These are phyloP conservation scores for Ammodramus savannarum DNA, from an alignment of 2,113 vertebrate species.

Conservation along the genomic window DNA sequence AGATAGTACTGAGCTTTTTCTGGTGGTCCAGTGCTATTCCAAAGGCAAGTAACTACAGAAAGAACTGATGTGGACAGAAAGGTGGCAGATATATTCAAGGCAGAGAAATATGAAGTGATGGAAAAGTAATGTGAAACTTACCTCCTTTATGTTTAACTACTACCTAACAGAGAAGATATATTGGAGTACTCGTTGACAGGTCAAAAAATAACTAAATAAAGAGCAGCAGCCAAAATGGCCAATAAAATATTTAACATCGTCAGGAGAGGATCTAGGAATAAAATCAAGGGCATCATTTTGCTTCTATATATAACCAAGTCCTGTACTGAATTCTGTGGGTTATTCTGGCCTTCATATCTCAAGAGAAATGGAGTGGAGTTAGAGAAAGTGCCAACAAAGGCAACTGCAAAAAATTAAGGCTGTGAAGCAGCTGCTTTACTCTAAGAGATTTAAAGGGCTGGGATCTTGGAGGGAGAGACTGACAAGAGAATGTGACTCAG, in stretches of 20 bases:
- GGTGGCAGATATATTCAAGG: background rate
- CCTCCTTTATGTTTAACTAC: background rate
- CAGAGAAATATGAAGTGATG: background rate
- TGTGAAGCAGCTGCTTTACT: background rate
- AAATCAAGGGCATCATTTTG: background rate
- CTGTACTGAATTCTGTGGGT: background rate
- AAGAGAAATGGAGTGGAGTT: background rate
- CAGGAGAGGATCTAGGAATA: background rate
- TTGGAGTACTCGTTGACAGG: background rate
- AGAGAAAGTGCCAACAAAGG: background rate
- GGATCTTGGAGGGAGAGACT: background rate
- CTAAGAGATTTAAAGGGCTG: background rate
- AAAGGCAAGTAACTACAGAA: background rate
- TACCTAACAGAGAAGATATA: background rate
- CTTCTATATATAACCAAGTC: background rate
- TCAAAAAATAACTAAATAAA: background rate
- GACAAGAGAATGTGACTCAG: background rate
- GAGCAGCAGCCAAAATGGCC: background rate
- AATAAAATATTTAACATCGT: background rate
- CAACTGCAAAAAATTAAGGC: background rate
- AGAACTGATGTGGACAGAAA: background rate
- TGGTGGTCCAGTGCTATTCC: background rate
- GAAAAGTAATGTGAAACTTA: background rate
- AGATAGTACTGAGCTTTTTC: background rate
- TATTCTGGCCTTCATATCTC: background rate